Conservation (phyloP, 2,113 vertebrate genomes). For the Calyptomena viridis region DNA sequence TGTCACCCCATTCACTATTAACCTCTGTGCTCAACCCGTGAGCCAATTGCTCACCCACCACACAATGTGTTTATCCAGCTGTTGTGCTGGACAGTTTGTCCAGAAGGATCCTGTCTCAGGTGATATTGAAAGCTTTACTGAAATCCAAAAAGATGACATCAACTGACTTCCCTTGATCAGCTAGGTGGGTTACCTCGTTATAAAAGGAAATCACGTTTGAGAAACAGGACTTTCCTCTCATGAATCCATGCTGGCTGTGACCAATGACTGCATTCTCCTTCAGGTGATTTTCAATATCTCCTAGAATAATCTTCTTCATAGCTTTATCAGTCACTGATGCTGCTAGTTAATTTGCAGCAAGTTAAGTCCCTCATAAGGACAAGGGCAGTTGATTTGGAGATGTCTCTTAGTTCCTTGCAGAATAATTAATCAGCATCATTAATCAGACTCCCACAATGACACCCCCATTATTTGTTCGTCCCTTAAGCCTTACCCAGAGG, state of each 20-base stretch:
- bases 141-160: not conserved
- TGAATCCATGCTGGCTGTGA: not conserved
- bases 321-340: no score
- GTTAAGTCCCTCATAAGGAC: not conserved
- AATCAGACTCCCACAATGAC: not conserved
- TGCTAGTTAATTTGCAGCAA: not conserved
- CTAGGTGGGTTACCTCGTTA: not conserved
- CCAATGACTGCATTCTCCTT: no score
- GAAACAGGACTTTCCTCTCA: no score
- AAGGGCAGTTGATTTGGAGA: not conserved
- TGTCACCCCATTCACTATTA: not conserved
- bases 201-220: not conserved
- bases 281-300: no score
- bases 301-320: no score
- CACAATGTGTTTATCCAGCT: no score
- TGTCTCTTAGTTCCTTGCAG: not conserved
- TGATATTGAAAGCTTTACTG: not conserved
- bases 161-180: not conserved
- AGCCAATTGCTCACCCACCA: no score
- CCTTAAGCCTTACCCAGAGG: not conserved
- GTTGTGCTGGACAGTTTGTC: no score
- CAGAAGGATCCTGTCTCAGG: no score
- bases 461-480: not conserved
- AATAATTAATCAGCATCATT: not conserved
- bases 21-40: no score